Base-by-base conservation (phyloP, 2,888 invertebrate genomes). In the Epistrophe eligans region DNA sequence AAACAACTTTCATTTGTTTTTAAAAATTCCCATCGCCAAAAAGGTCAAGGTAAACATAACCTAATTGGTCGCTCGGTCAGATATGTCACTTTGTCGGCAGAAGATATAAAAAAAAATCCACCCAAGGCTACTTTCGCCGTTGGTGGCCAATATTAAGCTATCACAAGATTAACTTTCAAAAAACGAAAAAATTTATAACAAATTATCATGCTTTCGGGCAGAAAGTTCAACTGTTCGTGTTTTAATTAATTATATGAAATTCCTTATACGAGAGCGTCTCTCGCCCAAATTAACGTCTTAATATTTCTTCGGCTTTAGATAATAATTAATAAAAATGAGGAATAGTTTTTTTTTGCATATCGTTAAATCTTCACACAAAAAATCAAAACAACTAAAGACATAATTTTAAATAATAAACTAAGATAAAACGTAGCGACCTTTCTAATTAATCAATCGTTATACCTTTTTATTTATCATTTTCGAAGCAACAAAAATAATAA, bases 401-500 rank as follows among this genome's bases (percentile, higher is more conserved):
- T 55, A 55, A 24, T 70, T 55, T 55, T 28, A 17, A 70, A 70
- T 55, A 70, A 55, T 11, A 55, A 40, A 55, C n/a, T n/a, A 24
- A 55, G 55, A 70, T 70, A 17, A 70, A 70, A 55, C 40, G 9
- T 40, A 55, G 40, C 70, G 52, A 67, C 67, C 38, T 67, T 67
- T 67, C 67, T 15, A 70, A 55, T 70, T 24, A 55, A 70, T 70
- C 70, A 70, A 70, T 70, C n/a, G 35, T 19, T 67, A 32, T 67
- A 32, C 28, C n/a, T 55, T 70, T 70, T 40, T 4, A 55, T 28
- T 40, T 70, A 11, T 66, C 28, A 66, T 70, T 55, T 70, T 52
- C 15, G 4, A 28, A 50, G 50, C 50, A 4, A 50, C 19, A 28
- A 43, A 50, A 50, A 28, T 28, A 48, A 35, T 13, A 40, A 40